Percentiles rank a stretch among this genome's conserved stretches.
These are phyloP conservation scores for Bugula neritina DNA, from an alignment of 2,888 invertebrate species.

Conservation along the genomic window DNA sequence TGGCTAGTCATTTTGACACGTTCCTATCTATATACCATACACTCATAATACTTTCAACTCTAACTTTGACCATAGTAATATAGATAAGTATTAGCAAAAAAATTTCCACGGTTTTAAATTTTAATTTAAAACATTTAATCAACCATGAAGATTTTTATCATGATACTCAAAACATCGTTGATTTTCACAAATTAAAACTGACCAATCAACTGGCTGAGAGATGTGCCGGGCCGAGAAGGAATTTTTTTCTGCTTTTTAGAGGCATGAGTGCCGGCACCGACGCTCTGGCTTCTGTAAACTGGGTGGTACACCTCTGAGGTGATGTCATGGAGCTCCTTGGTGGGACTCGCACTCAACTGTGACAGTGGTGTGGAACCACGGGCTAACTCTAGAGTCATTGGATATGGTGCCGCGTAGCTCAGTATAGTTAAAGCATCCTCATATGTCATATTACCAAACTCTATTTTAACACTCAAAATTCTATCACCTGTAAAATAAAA, in stretches of 20 bases:
- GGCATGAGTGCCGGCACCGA: background rate
- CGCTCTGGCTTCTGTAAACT: conserved; percentile 64
- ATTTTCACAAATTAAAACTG: no score
- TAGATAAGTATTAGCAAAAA: no score
- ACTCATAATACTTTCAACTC: no score
- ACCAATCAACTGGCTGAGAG: background rate
- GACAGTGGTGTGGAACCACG: background rate
- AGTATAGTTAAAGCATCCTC: conserved; percentile 84
- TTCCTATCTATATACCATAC: no score
- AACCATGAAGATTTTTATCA: no score
- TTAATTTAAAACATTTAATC: no score
- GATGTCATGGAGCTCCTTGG: background rate
- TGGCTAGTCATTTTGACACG: no score
- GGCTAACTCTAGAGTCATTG: conserved; percentile 42
- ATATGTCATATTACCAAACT: conserved; percentile 78
- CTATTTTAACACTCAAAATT: conserved; percentile 77
- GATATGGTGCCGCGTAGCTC: conserved; percentile 82
- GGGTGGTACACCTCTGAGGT: conserved; percentile 59
- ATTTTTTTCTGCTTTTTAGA: conserved; percentile 9
- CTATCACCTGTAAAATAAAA: conserved; percentile 67
- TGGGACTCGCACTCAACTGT: background rate
- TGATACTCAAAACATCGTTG: no score
- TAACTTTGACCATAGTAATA: no score
- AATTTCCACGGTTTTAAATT: no score
- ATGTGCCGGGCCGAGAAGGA: conserved; percentile 21